Conservation (phyloP, 2,113 vertebrate species). For the Galeopterus variegatus region DNA sequence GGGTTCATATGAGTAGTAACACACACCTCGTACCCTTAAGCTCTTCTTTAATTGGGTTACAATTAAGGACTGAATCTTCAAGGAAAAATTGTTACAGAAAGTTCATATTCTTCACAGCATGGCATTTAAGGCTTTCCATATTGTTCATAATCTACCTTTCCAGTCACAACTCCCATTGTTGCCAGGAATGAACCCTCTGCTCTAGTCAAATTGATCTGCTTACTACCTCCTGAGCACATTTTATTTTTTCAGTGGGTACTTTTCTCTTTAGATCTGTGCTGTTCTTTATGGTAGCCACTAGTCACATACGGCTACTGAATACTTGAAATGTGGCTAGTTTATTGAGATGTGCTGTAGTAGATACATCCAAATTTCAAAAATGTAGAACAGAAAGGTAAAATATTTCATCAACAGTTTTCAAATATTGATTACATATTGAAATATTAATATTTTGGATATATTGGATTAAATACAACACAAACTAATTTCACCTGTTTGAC, state of each 20-base stretch:
- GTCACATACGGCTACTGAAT: neutral
- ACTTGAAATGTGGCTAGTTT: neutral
- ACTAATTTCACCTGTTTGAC: neutral
- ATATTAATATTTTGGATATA: conserved; percentile 17
- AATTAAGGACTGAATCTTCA: conserved; percentile 29
- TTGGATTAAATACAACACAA: neutral
- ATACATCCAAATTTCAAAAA: conserved; percentile 36
- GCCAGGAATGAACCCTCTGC: neutral
- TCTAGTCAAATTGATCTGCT: neutral
- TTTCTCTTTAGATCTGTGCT: neutral
- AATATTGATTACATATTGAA: conserved; percentile 26
- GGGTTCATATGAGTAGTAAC: neutral
- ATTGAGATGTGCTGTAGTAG: neutral
- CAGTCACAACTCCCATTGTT: neutral
- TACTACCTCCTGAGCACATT: neutral
- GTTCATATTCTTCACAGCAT: neutral
- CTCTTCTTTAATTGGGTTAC: neutral
- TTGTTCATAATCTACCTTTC: neutral
- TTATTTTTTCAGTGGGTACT: conserved; percentile 14
- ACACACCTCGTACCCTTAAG: neutral
- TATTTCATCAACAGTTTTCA: conserved; percentile 18
- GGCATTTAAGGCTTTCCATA: neutral
- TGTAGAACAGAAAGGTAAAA: neutral
- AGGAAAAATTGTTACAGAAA: conserved; percentile 13
- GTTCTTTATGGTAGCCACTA: conserved; percentile 18